Conservation (phyloP, 1,140 invertebrate genomes). For the Paramacrobiotus metropolitanus region DNA sequence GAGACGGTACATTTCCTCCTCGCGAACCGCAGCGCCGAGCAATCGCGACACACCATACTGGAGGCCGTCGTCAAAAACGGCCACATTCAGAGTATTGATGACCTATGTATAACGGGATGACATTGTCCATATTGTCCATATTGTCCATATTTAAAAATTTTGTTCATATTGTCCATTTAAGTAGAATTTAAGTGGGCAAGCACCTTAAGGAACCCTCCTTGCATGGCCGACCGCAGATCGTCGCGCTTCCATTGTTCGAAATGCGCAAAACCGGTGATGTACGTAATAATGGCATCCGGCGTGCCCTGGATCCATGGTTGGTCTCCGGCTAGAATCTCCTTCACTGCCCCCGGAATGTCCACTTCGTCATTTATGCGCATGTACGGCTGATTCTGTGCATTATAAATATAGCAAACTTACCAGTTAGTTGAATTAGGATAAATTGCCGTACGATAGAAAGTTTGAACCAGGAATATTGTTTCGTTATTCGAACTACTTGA, state of each 20-base stretch:
- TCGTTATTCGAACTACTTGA: no score
- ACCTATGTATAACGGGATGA: not conserved
- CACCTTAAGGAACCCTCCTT: constrained; percentile 2
- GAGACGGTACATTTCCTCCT: constrained; percentile 3
- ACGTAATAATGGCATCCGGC: not conserved
- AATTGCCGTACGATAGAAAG: no score
- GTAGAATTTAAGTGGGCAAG: no score
- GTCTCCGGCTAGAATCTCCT: not conserved
- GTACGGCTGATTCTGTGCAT: not conserved
- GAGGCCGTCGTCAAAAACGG: not conserved
- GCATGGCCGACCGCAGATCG: not conserved
- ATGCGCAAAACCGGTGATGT: not conserved
- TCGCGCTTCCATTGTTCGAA: not conserved
- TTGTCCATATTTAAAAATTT: no score
- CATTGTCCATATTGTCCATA: not conserved
- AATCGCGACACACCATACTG: not conserved
- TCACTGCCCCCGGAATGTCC: not conserved
- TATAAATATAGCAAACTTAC: no score
- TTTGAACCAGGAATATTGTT: no score
- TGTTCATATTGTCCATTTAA: no score
- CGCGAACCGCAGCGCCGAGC: not conserved
- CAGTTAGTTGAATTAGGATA: no score
- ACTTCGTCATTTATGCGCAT: not conserved
- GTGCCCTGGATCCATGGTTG: not conserved
- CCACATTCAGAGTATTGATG: not conserved